Base-by-base conservation (phyloP, 1,140 invertebrate genomes). In the Meteorus sp. region DNA sequence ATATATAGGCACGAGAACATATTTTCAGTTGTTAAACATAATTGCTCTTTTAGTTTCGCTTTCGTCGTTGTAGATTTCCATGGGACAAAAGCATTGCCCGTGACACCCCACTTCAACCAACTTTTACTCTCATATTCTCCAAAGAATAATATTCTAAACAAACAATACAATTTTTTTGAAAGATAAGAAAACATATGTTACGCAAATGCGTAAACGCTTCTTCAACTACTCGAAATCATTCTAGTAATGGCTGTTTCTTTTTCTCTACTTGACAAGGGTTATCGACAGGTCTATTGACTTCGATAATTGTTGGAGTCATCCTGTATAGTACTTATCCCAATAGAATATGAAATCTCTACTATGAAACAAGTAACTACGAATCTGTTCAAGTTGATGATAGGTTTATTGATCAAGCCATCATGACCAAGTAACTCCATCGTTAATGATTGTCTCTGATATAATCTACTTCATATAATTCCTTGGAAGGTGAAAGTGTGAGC, bases 1-100 rank as follows among this genome's bases (percentile, higher is more conserved):
- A 78, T 78, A 73, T 78, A 78, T 78, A 77, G 70, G 53, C 61
- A 63, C 41, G 47, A 44, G 43, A n/a, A n/a, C 50, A 53, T 71
- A 61, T 66, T 71, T 68, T 69, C 50, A 55, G 53, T 62, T 53
- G 66, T 63, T 64, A 66, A 70, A 68, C 60, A 69, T 78, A 78
- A 77, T 77, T 77, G 73, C 63, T 61, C 22, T 25, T 51, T 51
- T 60, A 70, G 75, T 78, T 78, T 77, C 75, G 74, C 75, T 78
- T 78, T 77, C 75, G 64, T 78, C 74, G 70, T 73, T 63, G 61
- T 63, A 37, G 37, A 69, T 71, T 69, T 74, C 63, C 69, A 75
- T 68, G 65, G 64, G 63, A 50, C 70, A 61, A 60, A 64, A 56
- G 59, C 63, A 57, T 66, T 59, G 65, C 71, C 71, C 73, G 70